Evolutionary conservation across 2,888 invertebrate genomes (phyloP).

Genomic region (Laspeyria flexula): DNA sequence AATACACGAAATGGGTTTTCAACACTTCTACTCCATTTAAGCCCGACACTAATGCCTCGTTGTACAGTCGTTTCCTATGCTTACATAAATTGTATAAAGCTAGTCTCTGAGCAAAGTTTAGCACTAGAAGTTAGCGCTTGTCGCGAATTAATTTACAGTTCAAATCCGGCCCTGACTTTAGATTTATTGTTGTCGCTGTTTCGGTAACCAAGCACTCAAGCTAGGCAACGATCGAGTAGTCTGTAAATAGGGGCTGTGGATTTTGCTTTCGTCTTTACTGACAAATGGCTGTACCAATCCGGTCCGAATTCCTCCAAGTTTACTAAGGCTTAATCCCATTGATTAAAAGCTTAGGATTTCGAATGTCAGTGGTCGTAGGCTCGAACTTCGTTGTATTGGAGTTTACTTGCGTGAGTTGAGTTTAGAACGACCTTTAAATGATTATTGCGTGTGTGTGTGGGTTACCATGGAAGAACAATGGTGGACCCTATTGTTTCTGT

Average conservation of each 20-base stretch:
- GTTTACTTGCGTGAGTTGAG: conserved; percentile 22
- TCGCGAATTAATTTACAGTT: conserved; percentile 41
- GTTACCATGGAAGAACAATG: neutral
- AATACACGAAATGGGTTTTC: conserved; percentile 14
- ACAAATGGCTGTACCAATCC: conserved; percentile 53
- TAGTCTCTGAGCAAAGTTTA: conserved; percentile 30
- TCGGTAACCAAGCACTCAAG: conserved; percentile 41
- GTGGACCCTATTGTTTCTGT: neutral
- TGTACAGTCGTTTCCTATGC: conserved; percentile 29
- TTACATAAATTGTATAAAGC: conserved; percentile 37
- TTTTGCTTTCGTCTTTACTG: conserved; percentile 54
- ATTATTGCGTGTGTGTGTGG: neutral
- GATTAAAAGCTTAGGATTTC: conserved; percentile 47
- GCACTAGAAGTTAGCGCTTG: conserved; percentile 41
- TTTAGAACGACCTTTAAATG: conserved; percentile 22
- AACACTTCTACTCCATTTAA: conserved; percentile 20
- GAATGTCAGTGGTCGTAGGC: conserved; percentile 28
- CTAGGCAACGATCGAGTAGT: conserved; percentile 55
- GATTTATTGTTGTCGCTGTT: conserved; percentile 49
- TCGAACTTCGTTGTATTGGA: conserved; percentile 24
- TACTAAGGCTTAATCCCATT: conserved; percentile 49
- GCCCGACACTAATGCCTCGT: conserved; percentile 30
- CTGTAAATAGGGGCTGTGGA: conserved; percentile 59
- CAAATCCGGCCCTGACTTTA: conserved; percentile 42
- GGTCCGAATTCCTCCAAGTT: conserved; percentile 50